Base-by-base conservation (phyloP, 2,797 vertebrate genomes). In the Pelodytes ibericus region DNA sequence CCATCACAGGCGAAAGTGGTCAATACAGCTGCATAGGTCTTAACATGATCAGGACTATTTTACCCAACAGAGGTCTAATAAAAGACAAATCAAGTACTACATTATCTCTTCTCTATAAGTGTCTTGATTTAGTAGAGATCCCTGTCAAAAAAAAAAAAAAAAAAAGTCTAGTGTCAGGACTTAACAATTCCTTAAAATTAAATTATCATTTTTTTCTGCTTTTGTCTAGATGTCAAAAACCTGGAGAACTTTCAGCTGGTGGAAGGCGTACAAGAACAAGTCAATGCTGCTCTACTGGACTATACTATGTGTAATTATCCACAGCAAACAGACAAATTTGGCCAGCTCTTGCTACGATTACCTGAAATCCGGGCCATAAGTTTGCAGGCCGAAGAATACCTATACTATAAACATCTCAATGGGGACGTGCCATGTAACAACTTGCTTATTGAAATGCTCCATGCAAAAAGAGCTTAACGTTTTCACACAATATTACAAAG, bases 371-470 rank as follows among this genome's bases (percentile, higher is more conserved):
- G 97, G 20, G 96, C 95, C 75, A 95, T 99, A 91, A 99, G 97
- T 84, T 90, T 96, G 91, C 97, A 99, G 90, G 98, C 98, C 0
- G 98, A 99, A 89, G 97, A 99, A 87, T 99, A 99, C 88, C 95
- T 99, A 73, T 99, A 99, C 83, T 98, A 96, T 89, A 99, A 98
- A 89, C 98, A 99, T 90, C 95, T 99, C 88, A 98, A 96, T 0
- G 98, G 97, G n/a, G 97, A 99, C 16, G 97, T 99, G 81, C 98
- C 98, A 0, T 99, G 97, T 87, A 99, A 99, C 84, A 99, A 99
- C 90, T 95, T 99, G 79, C 97, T 99, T 85, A 99, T 99, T 58
- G 98, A 99, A 86, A 99, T 99, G 98, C 91, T 99, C 87, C 98
- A 99, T 58, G 98, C 98, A 63, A 99, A 99, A 85, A 93, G 98